Conservation (phyloP, 2,888 invertebrate genomes). For the Hymenopus coronatus region DNA sequence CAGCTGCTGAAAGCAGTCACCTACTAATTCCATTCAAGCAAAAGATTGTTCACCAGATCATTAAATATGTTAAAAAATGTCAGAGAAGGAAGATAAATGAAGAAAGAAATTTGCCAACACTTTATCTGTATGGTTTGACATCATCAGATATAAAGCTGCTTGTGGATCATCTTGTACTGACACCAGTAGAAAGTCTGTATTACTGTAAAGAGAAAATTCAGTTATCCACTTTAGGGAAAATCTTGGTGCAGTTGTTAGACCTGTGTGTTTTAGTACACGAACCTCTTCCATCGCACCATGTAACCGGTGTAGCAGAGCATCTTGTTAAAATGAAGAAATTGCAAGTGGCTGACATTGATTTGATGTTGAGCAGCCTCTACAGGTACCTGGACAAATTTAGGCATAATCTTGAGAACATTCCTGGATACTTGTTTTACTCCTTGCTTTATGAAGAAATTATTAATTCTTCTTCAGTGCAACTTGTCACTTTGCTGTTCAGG, state of each 20-base stretch:
- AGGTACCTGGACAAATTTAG: constrained; percentile 61
- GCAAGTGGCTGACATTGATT: constrained; percentile 43
- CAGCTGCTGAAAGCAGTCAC: constrained; percentile 14
- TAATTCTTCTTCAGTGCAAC: constrained; percentile 18
- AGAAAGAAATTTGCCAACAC: constrained; percentile 47
- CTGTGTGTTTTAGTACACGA: not conserved
- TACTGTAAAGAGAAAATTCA: constrained; percentile 48
- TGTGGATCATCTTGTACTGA: constrained; percentile 47
- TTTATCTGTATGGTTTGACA: constrained; percentile 47
- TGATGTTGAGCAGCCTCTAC: constrained; percentile 55
- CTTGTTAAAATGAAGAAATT: constrained; percentile 38
- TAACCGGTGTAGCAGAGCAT: constrained; percentile 34
- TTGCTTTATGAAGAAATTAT: not conserved
- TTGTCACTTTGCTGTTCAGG: not conserved
- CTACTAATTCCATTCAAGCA: constrained; percentile 52
- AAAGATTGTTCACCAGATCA: constrained; percentile 53
- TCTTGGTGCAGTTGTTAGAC: constrained; percentile 8
- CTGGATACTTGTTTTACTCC: constrained; percentile 37
- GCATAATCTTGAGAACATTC: constrained; percentile 53
- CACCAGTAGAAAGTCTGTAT: constrained; percentile 46
- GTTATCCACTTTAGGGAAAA: constrained; percentile 15
- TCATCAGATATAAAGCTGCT: constrained; percentile 49
- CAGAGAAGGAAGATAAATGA: not conserved
- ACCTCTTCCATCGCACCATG: not conserved
- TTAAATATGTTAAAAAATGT: constrained; percentile 51